Evolutionary conservation across 1,140 invertebrate genomes (phyloP).

Genomic region (Ephestia elutella): DNA sequence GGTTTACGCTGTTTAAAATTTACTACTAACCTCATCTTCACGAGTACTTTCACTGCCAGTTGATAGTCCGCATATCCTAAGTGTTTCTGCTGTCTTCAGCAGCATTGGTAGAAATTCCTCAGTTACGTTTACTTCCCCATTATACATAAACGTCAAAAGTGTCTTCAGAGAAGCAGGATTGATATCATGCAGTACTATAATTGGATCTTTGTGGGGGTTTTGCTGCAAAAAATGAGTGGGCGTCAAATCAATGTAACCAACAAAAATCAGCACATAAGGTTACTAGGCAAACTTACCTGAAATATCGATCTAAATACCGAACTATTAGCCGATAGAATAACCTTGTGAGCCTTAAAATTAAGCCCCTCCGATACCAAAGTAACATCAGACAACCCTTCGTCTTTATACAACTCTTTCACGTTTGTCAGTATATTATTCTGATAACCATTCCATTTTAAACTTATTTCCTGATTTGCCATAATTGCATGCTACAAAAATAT

Average conservation of each 20-base stretch:
- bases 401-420: constrained; percentile 78
- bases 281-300: constrained; percentile 67
- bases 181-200: constrained; percentile 80
- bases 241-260: constrained; percentile 25
- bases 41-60: constrained; percentile 55
- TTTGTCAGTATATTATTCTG: constrained; percentile 78
- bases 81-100: constrained; percentile 77
- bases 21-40: constrained; percentile 63
- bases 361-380: constrained; percentile 81
- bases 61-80: constrained; percentile 79
- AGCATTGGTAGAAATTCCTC: constrained; percentile 78
- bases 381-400: constrained; percentile 81
- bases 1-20: no score
- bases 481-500: constrained; percentile 24
- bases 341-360: constrained; percentile 81
- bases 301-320: constrained; percentile 81
- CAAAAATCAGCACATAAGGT: not conserved
- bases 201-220: constrained; percentile 80
- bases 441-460: constrained; percentile 81
- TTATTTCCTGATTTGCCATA: constrained; percentile 76
- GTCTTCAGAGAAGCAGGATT: constrained; percentile 77
- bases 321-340: constrained; percentile 83
- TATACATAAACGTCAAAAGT: constrained; percentile 79
- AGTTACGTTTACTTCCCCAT: constrained; percentile 80
- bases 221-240: constrained; percentile 73